Percentiles rank a stretch among this genome's conserved stretches.
Evolutionary conservation across 2,113 vertebrate species (phyloP).

Genomic region (Psilopsiagon aymara): DNA sequence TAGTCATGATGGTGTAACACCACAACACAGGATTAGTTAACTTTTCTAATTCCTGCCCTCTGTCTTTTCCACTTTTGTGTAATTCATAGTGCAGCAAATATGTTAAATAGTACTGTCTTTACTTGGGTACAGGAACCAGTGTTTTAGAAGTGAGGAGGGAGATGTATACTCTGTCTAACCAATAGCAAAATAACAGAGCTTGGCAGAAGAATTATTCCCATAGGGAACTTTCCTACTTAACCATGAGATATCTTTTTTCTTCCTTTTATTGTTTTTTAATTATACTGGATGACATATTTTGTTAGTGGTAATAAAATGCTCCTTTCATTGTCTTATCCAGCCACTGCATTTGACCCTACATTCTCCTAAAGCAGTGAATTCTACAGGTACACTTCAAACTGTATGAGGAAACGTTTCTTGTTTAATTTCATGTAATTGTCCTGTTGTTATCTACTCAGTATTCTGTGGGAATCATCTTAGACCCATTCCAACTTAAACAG

Average conservation of each 20-base stretch:
- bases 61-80: background rate
- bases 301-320: background rate
- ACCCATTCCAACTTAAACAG: background rate
- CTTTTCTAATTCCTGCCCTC: background rate
- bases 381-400: background rate
- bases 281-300: background rate
- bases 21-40: background rate
- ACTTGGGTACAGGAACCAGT: background rate
- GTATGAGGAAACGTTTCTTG: background rate
- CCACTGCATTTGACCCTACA: background rate
- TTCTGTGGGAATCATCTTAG: background rate
- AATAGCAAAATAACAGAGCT: background rate
- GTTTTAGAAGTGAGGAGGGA: background rate
- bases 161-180: background rate
- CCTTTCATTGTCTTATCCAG: background rate
- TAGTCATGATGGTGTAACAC: background rate
- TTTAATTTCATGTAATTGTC: background rate
- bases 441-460: background rate
- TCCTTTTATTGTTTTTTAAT: background rate
- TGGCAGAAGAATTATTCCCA: background rate
- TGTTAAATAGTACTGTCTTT: background rate
- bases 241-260: background rate
- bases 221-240: background rate
- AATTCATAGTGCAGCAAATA: background rate
- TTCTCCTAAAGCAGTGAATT: background rate